These are phyloP conservation scores for Neomonachus schauinslandi DNA, from an alignment of 2,113 vertebrate species.

Conservation along the genomic window DNA sequence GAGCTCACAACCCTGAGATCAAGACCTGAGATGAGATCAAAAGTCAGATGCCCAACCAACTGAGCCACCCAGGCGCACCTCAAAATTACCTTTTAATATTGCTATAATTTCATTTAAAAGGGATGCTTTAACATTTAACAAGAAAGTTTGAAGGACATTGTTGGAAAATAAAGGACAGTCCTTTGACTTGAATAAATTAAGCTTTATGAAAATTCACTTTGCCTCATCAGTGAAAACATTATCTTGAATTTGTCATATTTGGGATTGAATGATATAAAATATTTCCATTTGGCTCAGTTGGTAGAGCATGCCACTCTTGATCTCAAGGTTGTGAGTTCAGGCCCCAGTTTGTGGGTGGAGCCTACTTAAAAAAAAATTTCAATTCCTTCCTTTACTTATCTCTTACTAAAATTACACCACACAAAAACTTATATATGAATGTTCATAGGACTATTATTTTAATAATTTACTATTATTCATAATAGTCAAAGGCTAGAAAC, in stretches of 20 bases:
- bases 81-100: neutral
- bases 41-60: no score
- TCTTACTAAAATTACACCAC: neutral
- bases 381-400: neutral
- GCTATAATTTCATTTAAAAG: neutral
- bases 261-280: neutral
- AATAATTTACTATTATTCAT: neutral
- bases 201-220: neutral
- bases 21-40: no score
- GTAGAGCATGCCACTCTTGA: neutral
- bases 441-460: constrained; percentile 1
- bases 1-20: no score
- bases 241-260: neutral
- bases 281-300: neutral
- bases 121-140: neutral
- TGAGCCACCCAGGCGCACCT: no score
- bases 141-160: neutral
- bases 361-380: neutral
- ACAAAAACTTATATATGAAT: neutral
- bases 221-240: neutral
- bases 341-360: neutral
- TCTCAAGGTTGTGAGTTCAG: neutral
- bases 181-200: constrained; percentile 32
- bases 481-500: neutral
- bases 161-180: neutral